Conservation (phyloP, 2,888 invertebrate genomes). For the Tholera decimalis region DNA sequence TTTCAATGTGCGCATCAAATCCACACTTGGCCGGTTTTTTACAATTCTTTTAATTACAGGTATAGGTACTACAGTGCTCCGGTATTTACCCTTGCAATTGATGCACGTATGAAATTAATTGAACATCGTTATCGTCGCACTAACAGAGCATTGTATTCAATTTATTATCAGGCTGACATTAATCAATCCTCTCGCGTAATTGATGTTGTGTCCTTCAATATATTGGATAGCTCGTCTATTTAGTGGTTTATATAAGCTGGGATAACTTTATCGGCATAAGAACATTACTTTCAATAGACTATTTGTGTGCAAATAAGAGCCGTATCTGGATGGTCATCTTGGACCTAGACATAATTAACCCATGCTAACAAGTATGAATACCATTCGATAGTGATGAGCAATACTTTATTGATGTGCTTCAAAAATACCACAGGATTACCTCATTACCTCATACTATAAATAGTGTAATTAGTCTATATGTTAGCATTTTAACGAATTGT, state of each 20-base stretch:
- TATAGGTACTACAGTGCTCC: not conserved
- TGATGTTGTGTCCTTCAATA: constrained; percentile 50
- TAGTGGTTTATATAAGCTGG: constrained; percentile 25
- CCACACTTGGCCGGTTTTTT: too few relatives aligned
- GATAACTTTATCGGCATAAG: constrained; percentile 21
- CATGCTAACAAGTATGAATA: constrained; percentile 20
- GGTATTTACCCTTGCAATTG: constrained; percentile 19
- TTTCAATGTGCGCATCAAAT: too few relatives aligned
- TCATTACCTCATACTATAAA: constrained; percentile 20
- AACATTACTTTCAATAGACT: constrained; percentile 31
- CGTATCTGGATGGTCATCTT: constrained; percentile 24
- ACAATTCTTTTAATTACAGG: constrained; percentile 6
- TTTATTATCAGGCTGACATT: constrained; percentile 38
- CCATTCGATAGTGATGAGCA: constrained; percentile 17
- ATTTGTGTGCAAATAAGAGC: constrained; percentile 23
- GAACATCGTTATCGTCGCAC: constrained; percentile 34
- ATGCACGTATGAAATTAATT: constrained; percentile 40
- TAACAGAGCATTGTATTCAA: constrained; percentile 49
- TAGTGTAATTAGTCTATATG: constrained; percentile 51
- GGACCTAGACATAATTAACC: constrained; percentile 12
- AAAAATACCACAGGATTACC: constrained; percentile 32
- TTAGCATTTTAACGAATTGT: constrained; percentile 57
- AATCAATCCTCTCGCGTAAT: constrained; percentile 51
- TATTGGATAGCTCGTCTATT: constrained; percentile 31
- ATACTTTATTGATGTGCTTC: constrained; percentile 21